Percentiles rank a stretch among this genome's conserved stretches.
These are phyloP conservation scores for Paraplagusia blochii DNA, from an alignment of 2,113 vertebrate genomes.

Conservation along the genomic window DNA sequence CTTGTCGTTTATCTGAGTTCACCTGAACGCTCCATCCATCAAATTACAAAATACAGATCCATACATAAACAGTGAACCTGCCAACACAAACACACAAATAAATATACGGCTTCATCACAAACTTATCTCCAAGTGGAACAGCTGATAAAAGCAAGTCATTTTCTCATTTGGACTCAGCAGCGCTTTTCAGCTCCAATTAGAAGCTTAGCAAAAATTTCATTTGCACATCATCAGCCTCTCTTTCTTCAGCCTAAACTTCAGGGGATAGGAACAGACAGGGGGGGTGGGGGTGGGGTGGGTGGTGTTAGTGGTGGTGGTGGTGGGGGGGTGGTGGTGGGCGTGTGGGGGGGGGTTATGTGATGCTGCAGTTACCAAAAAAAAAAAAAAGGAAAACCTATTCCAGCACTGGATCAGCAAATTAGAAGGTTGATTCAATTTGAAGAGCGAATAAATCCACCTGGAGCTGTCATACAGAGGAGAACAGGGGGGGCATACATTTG, in stretches of 20 bases:
- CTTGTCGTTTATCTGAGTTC: too few relatives aligned
- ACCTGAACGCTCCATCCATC: too few relatives aligned
- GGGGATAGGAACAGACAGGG: neutral
- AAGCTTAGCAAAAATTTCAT: slow-evolving; percentile 40
- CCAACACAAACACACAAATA: slow-evolving; percentile 22
- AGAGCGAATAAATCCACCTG: slow-evolving; percentile 69
- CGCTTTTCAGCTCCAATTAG: slow-evolving; percentile 52
- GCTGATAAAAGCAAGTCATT: slow-evolving; percentile 50
- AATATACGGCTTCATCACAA: slow-evolving; percentile 31
- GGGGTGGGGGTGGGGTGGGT: neutral
- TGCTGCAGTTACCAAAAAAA: neutral
- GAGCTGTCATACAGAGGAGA: slow-evolving; percentile 5
- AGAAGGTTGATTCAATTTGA: slow-evolving; percentile 70
- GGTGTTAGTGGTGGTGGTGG: too few relatives aligned
- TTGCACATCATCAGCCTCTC: slow-evolving; percentile 18
- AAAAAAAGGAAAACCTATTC: slow-evolving; percentile 17
- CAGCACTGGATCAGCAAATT: slow-evolving; percentile 61
- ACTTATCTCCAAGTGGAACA: slow-evolving; percentile 30
- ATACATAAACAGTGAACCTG: too few relatives aligned
- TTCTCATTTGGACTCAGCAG: slow-evolving; percentile 47
- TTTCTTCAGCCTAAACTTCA: slow-evolving; percentile 7
- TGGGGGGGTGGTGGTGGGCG: too few relatives aligned
- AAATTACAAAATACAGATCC: too few relatives aligned
- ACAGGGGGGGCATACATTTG: slow-evolving; percentile 54
- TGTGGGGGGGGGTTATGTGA: too few relatives aligned